Evolutionary conservation across 1,140 invertebrate species (phyloP), one percentile per base, ranked within the genome.

Genomic region (Littorina saxatilis): DNA sequence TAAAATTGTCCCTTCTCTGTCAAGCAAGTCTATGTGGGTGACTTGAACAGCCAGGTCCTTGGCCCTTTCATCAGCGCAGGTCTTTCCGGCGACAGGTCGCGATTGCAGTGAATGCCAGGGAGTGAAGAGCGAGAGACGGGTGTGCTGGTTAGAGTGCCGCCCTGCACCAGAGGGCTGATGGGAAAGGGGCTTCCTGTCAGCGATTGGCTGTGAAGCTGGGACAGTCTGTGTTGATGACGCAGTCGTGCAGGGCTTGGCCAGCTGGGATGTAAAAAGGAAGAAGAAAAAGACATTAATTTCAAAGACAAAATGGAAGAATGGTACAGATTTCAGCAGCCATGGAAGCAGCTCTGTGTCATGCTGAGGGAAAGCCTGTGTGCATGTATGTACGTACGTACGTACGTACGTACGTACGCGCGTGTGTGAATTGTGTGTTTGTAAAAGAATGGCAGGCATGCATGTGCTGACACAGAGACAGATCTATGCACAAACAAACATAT

Each of bases 231-330:
- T 55, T 85, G 74, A 39, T 74, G 73, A 11, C 68, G 79, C 20
- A 81, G 66, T 43, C 79, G 79, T 13, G 86, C 81, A 32, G 86
- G 84, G 70, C 86, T 87, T 11, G 83, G 84, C 86, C 86, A 87
- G 55, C 86, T 87, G 78, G 5, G 83, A 80, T n/a, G n/a, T n/a
- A n/a, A n/a, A n/a, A 70, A 47, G 70, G 37, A 61, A 70, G 61
- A 23, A 40, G n/a, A 23, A 15, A 58, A 43, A 23, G 13, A 47
- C 17, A 23, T 55, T n/a, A 47, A n/a, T n/a, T n/a, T n/a, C n/a
- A n/a, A n/a, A n/a, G n/a, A n/a, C n/a, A n/a, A n/a, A n/a, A n/a
- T n/a, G n/a, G n/a, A n/a, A n/a, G n/a, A n/a, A n/a, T n/a, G n/a
- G n/a, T n/a, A n/a, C n/a, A n/a, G n/a, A n/a, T n/a, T n/a, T n/a